Percentiles rank a stretch among this genome's conserved stretches.
phyloP scores from a whole-genome alignment of 2,888 invertebrate species.

The Apocheima hispidaria region DNA sequence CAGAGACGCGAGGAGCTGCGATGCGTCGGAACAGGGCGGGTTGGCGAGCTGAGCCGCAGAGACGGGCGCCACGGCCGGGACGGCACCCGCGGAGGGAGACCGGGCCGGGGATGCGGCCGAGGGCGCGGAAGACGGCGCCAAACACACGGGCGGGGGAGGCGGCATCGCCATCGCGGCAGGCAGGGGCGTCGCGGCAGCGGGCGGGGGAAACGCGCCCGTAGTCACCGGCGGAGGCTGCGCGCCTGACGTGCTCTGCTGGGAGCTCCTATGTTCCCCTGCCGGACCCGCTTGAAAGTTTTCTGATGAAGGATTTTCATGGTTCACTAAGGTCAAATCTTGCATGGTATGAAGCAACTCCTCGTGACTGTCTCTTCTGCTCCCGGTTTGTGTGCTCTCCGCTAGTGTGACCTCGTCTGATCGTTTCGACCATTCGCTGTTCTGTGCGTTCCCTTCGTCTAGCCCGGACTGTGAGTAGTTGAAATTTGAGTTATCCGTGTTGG shows the following conservation, averaged over 20 bases:
- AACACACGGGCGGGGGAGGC: slow-evolving; percentile 16
- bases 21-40: slow-evolving; percentile 11
- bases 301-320: slow-evolving; percentile 59
- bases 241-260: slow-evolving; percentile 46
- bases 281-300: slow-evolving; percentile 45
- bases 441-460: slow-evolving; percentile 61
- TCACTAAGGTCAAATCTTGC: slow-evolving; percentile 72
- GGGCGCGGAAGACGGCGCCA: slow-evolving; percentile 4
- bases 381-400: slow-evolving; percentile 53
- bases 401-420: slow-evolving; percentile 60
- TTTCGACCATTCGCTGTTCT: slow-evolving; percentile 67
- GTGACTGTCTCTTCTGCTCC: slow-evolving; percentile 61
- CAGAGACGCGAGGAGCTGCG: slow-evolving; percentile 40
- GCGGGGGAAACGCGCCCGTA: slow-evolving; percentile 52
- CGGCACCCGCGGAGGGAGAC: slow-evolving; percentile 23
- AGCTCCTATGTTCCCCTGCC: slow-evolving; percentile 40
- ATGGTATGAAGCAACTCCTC: slow-evolving; percentile 69
- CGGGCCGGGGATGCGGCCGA: slow-evolving; percentile 23
- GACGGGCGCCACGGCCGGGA: slow-evolving; percentile 22
- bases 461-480: slow-evolving; percentile 73
- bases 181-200: slow-evolving; percentile 24
- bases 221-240: slow-evolving; percentile 48
- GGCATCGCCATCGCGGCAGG: slow-evolving; percentile 28
- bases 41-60: slow-evolving; percentile 9
- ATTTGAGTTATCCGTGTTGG: slow-evolving; percentile 72